Base-by-base conservation (phyloP, 2,888 invertebrate genomes). In the Orchesellides sinensis region DNA sequence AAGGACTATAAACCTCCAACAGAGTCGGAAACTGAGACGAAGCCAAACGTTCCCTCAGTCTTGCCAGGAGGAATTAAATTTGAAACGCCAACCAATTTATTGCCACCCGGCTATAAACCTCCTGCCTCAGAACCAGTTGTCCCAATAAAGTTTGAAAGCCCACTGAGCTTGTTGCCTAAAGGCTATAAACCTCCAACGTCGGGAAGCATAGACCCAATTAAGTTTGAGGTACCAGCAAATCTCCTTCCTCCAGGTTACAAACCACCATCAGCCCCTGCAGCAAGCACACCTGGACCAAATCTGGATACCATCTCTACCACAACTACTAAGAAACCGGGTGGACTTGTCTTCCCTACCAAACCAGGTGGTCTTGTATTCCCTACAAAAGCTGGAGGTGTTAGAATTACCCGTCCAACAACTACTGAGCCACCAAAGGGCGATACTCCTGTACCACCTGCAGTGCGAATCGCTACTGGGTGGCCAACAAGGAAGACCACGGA, bases 401-500 rank as follows among this genome's bases (percentile, higher is more conserved):
- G 94, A 90, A 89, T 92, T 80, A 90, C 93, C 88, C 91, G 93
- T 89, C 90, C 90, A n/a, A 91, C 93, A 0, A 93, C 94, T 5
- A 91, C 93, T 0, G 84, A 92, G 91, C 68, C 84, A 88, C 90
- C 92, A 14, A 89, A 88, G 81, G 89, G 83, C 86, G 89, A 91
- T 29, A 92, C 92, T 1, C 92, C 92, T 49, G 90, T 89, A 77
- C 90, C 91, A 0, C 91, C 92, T 0, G 89, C 91, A 0, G 95
- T 95, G 5, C 92, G 93, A 69, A 96, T 96, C 88, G 94, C 94
- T 85, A 96, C 95, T 90, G 96, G 96, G 87, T 96, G 96, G 93
- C 96, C 96, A 0, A 93, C 92, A 23, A 94, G 96, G 93, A 94
- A 94, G 23, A 95, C 96, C 8, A 96, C 96, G 19, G 96, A 96